Conservation (phyloP, 2,113 vertebrate genomes). For the Bos javanicus region DNA sequence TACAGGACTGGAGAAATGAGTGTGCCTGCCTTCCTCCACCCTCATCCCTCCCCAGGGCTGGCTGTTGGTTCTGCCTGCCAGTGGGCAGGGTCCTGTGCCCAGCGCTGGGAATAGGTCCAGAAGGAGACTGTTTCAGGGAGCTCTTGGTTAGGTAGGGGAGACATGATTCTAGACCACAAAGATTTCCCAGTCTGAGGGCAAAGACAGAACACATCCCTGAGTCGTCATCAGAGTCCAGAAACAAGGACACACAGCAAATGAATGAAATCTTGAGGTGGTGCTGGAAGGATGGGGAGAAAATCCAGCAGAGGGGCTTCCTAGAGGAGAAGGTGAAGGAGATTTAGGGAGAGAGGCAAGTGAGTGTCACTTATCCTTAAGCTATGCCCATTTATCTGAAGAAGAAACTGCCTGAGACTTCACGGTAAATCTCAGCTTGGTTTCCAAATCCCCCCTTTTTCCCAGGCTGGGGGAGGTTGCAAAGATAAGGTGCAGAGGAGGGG, state of each 20-base stretch:
- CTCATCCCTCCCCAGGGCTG: no score
- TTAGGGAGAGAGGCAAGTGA: background rate
- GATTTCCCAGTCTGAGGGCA: background rate
- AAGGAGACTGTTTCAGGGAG: background rate
- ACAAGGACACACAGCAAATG: background rate
- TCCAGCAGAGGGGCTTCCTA: background rate
- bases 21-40: background rate
- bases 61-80: background rate
- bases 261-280: background rate
- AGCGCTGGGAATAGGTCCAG: background rate
- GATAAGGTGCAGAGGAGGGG: background rate
- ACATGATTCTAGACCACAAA: background rate
- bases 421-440: background rate
- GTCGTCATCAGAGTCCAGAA: conserved; percentile 3
- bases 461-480: background rate
- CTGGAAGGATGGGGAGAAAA: background rate
- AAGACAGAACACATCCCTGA: background rate
- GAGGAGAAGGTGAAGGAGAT: background rate
- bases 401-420: background rate
- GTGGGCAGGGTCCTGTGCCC: background rate
- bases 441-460: background rate
- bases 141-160: background rate
- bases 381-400: background rate
- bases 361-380: background rate
- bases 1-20: background rate